Conservation (phyloP, 1,140 invertebrate genomes). For the Cotesia vestalis region DNA sequence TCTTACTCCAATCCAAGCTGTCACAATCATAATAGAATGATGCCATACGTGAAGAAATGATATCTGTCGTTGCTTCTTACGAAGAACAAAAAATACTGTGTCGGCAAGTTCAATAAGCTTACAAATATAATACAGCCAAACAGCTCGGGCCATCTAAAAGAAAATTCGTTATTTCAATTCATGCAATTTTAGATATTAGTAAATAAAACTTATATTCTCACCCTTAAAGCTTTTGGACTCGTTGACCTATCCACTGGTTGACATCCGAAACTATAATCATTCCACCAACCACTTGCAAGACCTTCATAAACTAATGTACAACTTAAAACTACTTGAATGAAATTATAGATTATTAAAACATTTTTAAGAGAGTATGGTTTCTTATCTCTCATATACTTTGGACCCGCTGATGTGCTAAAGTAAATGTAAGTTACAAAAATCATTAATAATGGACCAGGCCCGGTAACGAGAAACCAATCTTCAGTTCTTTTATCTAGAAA, state of each 20-base stretch:
- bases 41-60: constrained; percentile 81
- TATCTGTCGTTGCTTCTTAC: constrained; percentile 82
- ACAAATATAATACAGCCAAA: constrained; percentile 66
- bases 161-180: background rate
- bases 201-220: constrained; percentile 61
- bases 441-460: constrained; percentile 79
- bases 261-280: constrained; percentile 81
- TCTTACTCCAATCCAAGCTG: constrained; percentile 86
- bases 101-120: constrained; percentile 75
- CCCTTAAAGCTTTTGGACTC: constrained; percentile 77
- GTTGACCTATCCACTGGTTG: constrained; percentile 85
- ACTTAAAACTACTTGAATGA: constrained; percentile 79
- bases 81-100: constrained; percentile 83
- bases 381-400: constrained; percentile 83
- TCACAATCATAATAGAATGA: constrained; percentile 76
- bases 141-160: constrained; percentile 60
- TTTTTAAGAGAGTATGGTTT: constrained; percentile 84
- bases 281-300: constrained; percentile 72
- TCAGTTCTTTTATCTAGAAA: constrained; percentile 82
- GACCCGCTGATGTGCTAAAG: constrained; percentile 78
- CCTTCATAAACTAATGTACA: constrained; percentile 77
- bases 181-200: background rate
- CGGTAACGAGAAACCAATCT: constrained; percentile 85
- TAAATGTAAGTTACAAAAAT: constrained; percentile 80
- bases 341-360: constrained; percentile 82